These are phyloP conservation scores for Sipha flava DNA, from an alignment of 1,140 invertebrate genomes.

Conservation along the genomic window DNA sequence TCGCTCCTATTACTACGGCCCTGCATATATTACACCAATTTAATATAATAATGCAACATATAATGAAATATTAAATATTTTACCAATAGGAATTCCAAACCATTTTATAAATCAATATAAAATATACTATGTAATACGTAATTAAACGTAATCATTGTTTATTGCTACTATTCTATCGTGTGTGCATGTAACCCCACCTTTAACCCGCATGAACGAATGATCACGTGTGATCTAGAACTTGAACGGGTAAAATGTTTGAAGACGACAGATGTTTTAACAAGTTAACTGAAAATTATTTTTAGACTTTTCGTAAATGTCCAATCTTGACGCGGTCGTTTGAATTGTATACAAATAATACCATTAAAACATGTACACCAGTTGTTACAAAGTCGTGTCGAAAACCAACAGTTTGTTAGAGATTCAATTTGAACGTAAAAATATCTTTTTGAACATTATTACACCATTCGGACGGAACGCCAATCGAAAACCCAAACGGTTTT, in stretches of 20 bases:
- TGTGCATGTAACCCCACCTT: too few relatives aligned
- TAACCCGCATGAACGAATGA: too few relatives aligned
- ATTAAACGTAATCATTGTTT: too few relatives aligned
- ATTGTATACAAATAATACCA: background rate
- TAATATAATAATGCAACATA: too few relatives aligned
- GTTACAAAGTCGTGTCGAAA: background rate
- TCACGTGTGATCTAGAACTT: background rate
- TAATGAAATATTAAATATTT: too few relatives aligned
- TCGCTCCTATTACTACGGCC: too few relatives aligned
- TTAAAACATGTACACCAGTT: background rate
- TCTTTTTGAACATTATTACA: background rate
- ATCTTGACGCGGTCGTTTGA: background rate
- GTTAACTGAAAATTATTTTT: background rate
- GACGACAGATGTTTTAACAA: slow-evolving; percentile 5
- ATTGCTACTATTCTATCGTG: too few relatives aligned
- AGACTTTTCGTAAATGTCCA: background rate
- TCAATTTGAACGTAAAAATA: slow-evolving; percentile 8
- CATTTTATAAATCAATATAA: too few relatives aligned
- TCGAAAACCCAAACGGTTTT: too few relatives aligned
- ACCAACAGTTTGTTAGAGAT: background rate
- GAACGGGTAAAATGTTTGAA: background rate
- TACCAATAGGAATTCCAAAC: too few relatives aligned
- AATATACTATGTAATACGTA: too few relatives aligned
- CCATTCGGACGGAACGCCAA: background rate
- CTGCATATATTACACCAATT: too few relatives aligned